phyloP scores from a whole-genome alignment of 2,888 invertebrate genomes.

The Cantharis rufa region DNA sequence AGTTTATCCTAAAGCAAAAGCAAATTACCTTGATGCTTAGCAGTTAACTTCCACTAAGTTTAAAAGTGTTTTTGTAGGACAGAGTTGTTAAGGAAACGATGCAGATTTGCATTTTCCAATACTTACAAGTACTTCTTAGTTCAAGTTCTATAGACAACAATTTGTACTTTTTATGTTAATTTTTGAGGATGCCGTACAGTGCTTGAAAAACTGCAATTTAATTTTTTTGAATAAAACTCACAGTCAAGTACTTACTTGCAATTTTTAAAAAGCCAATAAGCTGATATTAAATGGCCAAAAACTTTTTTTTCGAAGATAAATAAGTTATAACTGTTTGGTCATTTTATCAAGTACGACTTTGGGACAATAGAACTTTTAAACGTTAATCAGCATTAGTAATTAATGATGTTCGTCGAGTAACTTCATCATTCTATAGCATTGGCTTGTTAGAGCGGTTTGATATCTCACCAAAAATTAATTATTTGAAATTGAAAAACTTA shows the following conservation, averaged over 20 bases:
- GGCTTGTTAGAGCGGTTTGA: conserved; percentile 35
- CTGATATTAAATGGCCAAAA: not conserved
- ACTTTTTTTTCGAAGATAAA: not conserved
- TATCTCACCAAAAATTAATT: conserved; percentile 38
- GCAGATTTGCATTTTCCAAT: not conserved
- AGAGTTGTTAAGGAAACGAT: not conserved
- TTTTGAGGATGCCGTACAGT: not conserved
- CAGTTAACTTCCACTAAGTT: not conserved
- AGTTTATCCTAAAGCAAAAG: not conserved
- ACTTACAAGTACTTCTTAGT: not conserved
- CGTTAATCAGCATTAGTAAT: conserved; percentile 34
- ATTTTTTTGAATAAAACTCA: not conserved
- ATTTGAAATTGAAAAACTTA: conserved; percentile 32
- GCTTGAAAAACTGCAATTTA: not conserved
- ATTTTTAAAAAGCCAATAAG: not conserved
- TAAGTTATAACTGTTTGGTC: not conserved
- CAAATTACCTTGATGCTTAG: not conserved
- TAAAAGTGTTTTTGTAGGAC: not conserved
- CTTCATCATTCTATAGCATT: conserved; percentile 36
- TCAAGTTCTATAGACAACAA: not conserved
- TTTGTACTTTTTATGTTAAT: not conserved
- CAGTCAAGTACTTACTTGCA: not conserved
- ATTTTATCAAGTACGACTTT: not conserved
- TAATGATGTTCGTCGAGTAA: conserved; percentile 35
- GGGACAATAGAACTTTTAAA: conserved; percentile 14